phyloP scores from a whole-genome alignment of 64 coral and sea anemone species.

The Montipora foliosa region DNA sequence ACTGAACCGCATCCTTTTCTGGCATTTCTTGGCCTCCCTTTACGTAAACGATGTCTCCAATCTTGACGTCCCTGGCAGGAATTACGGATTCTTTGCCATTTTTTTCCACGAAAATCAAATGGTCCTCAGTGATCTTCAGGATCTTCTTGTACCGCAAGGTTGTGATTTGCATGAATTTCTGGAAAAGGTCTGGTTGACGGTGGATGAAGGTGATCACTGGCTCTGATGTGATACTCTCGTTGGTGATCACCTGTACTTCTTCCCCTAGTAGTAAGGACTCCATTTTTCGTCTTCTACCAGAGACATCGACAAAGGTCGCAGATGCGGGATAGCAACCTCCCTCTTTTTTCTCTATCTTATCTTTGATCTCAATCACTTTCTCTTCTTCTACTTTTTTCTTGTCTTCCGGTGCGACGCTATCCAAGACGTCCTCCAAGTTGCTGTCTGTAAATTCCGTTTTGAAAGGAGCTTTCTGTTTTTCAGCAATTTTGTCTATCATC shows the following conservation, averaged over 20 bases:
- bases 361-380: too few relatives aligned
- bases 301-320: too few relatives aligned
- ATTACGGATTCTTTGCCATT: background rate
- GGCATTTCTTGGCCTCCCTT: background rate
- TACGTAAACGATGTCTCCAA: background rate
- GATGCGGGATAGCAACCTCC: too few relatives aligned
- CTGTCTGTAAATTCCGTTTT: too few relatives aligned
- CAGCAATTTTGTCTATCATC: too few relatives aligned
- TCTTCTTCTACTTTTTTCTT: too few relatives aligned
- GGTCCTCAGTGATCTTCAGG: constrained; percentile 17
- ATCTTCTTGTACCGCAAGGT: background rate
- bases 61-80: background rate
- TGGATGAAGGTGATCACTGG: constrained; percentile 2
- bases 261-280: background rate
- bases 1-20: background rate
- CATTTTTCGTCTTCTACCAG: too few relatives aligned
- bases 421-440: too few relatives aligned
- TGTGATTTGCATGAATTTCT: background rate
- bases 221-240: background rate
- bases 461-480: too few relatives aligned
- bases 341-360: too few relatives aligned
- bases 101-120: background rate
- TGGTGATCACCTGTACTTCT: background rate
- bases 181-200: background rate
- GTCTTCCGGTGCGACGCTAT: too few relatives aligned